Evolutionary conservation across 2,888 invertebrate species (phyloP).

Genomic region (Eilema sororculum): DNA sequence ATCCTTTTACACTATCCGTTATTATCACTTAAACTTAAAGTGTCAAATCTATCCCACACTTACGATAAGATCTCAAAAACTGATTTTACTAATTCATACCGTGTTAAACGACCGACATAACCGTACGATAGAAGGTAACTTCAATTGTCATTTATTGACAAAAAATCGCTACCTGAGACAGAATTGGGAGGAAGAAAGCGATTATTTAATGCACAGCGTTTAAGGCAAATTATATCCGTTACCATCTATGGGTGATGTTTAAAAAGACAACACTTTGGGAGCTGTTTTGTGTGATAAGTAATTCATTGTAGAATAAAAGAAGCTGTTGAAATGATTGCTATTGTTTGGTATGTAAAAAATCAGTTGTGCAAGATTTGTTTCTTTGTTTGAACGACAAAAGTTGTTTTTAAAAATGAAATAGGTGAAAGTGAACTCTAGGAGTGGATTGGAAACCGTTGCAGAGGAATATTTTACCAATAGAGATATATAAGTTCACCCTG

Average conservation of each 20-base stretch:
- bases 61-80: conserved; percentile 40
- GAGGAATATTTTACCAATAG: no score
- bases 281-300: not conserved
- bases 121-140: conserved; percentile 16
- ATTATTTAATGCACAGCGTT: conserved; percentile 13
- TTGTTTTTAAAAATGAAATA: not conserved
- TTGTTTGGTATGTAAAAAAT: not conserved
- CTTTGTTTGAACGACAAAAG: not conserved
- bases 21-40: conserved; percentile 26
- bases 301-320: not conserved
- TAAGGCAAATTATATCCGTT: not conserved
- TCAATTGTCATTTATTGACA: conserved; percentile 23
- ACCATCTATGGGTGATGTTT: not conserved
- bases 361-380: not conserved
- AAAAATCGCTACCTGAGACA: conserved; percentile 47
- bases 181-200: conserved; percentile 12
- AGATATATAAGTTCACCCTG: no score
- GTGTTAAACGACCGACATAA: conserved; percentile 19
- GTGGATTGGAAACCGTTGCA: not conserved
- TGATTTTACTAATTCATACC: conserved; percentile 34
- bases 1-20: conserved; percentile 26
- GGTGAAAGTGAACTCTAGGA: not conserved
- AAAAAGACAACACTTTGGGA: not conserved
- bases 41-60: conserved; percentile 34
- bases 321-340: not conserved